These are phyloP conservation scores for Acrobasis repandana DNA, from an alignment of 2,888 invertebrate species.

Conservation along the genomic window DNA sequence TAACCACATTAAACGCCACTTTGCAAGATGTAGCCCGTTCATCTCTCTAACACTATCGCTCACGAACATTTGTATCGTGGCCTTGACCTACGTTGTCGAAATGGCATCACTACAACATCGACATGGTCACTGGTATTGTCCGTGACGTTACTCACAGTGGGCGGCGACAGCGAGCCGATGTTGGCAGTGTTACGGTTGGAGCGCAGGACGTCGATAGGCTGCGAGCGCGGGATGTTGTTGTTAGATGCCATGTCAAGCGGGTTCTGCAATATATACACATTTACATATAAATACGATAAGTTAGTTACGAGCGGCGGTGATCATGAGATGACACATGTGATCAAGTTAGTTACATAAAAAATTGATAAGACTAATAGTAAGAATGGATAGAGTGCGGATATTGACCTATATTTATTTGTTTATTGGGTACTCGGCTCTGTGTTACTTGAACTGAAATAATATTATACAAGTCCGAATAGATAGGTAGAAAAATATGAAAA, in stretches of 20 bases:
- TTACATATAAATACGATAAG: constrained; percentile 13
- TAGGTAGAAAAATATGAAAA: no score
- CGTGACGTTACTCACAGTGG: constrained; percentile 84
- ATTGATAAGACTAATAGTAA: neutral
- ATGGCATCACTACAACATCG: no score
- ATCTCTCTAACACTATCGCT: no score
- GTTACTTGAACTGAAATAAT: no score
- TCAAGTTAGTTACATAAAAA: neutral
- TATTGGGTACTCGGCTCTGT: no score
- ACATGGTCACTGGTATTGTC: neutral
- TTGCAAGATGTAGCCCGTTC: no score
- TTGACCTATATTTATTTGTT: neutral
- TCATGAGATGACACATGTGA: neutral
- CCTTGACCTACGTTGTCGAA: no score
- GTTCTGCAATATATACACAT: constrained; percentile 54
- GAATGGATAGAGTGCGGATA: neutral
- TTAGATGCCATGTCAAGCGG: constrained; percentile 56
- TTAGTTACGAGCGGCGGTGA: constrained; percentile 28
- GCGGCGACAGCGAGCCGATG: constrained; percentile 96
- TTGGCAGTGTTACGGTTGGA: constrained; percentile 89
- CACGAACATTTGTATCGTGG: no score
- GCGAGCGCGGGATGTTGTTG: constrained; percentile 88
- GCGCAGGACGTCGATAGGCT: constrained; percentile 92
- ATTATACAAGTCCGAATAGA: no score
- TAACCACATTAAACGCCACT: no score